A percentile compares a stretch with the other conserved stretches of the same genome.
These are phyloP conservation scores for Euleptes europaea DNA, from an alignment of 2,113 vertebrate species.

Conservation along the genomic window DNA sequence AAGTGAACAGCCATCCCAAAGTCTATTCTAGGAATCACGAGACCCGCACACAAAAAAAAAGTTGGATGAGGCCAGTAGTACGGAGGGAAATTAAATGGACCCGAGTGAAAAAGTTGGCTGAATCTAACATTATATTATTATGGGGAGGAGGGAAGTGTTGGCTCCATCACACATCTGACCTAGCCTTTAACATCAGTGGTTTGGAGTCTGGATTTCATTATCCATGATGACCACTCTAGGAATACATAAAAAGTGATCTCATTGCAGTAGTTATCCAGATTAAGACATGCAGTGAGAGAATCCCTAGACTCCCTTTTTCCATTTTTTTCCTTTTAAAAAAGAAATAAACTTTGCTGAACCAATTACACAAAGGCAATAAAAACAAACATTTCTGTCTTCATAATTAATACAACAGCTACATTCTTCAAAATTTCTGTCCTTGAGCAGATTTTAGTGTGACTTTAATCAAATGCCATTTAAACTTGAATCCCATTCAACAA, in stretches of 20 bases:
- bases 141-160: no score
- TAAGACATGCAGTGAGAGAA: not conserved
- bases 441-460: conserved; percentile 59
- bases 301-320: not conserved
- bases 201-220: not conserved
- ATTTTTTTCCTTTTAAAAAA: not conserved
- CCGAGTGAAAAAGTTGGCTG: no score
- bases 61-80: no score
- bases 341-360: not conserved
- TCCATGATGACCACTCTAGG: not conserved
- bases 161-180: no score
- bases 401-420: conserved; percentile 18
- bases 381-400: conserved; percentile 49
- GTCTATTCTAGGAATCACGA: no score
- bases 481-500: conserved; percentile 56
- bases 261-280: not conserved
- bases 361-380: conserved; percentile 22
- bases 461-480: conserved; percentile 71
- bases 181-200: no score
- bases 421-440: conserved; percentile 60
- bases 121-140: no score
- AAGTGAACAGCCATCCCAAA: no score
- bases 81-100: no score
- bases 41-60: no score
- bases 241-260: not conserved